phyloP scores from a whole-genome alignment of 2,113 vertebrate species.

The Carettochelys insculpta region DNA sequence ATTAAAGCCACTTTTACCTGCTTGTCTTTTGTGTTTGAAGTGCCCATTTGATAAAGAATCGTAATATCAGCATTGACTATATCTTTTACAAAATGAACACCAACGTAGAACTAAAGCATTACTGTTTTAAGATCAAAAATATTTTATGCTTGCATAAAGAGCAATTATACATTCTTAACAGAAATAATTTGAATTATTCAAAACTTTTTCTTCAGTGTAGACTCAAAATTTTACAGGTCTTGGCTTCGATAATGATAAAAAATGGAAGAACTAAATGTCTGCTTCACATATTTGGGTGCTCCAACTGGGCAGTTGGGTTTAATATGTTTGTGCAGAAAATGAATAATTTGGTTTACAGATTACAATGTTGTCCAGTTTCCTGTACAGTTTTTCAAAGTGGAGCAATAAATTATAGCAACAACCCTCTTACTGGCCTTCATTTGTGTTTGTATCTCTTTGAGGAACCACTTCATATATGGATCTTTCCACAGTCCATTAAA shows the following conservation, averaged over 20 bases:
- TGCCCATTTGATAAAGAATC: background rate
- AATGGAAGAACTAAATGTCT: slow-evolving; percentile 1
- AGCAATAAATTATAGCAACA: slow-evolving; percentile 47
- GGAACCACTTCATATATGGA: accelerated
- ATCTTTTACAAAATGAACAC: background rate
- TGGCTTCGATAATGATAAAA: background rate
- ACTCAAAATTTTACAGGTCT: slow-evolving; percentile 2
- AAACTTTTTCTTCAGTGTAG: slow-evolving; percentile 6
- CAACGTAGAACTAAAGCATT: background rate
- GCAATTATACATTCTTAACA: background rate
- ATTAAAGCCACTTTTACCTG: background rate
- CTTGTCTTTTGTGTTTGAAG: background rate
- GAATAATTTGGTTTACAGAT: slow-evolving; percentile 57
- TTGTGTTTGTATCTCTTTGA: background rate
- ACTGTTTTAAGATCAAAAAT: background rate
- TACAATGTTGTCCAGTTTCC: slow-evolving; percentile 45
- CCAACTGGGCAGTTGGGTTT: slow-evolving; percentile 45
- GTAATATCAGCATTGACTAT: background rate
- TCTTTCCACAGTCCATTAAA: slow-evolving; percentile 28
- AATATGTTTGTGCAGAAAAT: slow-evolving; percentile 52
- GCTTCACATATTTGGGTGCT: slow-evolving; percentile 16
- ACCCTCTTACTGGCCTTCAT: background rate
- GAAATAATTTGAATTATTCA: background rate
- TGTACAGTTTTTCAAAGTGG: background rate
- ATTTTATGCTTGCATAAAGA: background rate